Conservation (phyloP, 2,888 invertebrate species). For the Dynastes hyllus region DNA sequence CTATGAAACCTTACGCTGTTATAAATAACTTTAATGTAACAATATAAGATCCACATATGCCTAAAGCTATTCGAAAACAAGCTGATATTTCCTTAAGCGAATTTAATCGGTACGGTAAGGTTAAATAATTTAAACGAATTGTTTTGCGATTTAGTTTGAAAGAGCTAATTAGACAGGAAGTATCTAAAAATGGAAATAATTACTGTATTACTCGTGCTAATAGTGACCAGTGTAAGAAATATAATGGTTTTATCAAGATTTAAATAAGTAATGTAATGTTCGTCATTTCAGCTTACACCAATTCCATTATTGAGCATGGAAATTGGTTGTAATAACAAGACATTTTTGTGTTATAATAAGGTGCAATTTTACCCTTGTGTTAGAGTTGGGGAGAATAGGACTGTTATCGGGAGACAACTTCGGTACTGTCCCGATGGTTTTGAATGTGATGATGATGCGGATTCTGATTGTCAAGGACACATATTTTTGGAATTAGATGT, state of each 20-base stretch:
- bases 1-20: conserved; percentile 17
- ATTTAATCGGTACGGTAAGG: conserved; percentile 5
- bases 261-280: neutral
- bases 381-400: conserved; percentile 68
- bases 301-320: neutral
- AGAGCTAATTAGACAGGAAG: neutral
- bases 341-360: conserved; percentile 72
- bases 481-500: neutral
- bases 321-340: conserved; percentile 71
- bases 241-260: neutral
- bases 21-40: conserved; percentile 16
- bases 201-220: neutral
- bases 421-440: conserved; percentile 54
- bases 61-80: conserved; percentile 18
- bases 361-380: conserved; percentile 74
- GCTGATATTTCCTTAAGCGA: neutral
- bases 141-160: conserved; percentile 19
- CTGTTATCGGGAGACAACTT: conserved; percentile 61
- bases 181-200: conserved; percentile 25
- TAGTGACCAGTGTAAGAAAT: neutral
- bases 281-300: conserved; percentile 22
- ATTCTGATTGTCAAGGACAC: conserved; percentile 53
- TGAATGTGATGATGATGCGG: conserved; percentile 52
- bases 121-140: conserved; percentile 13
- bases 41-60: neutral